Conservation (phyloP, 1,140 invertebrate species). For the Platyura marginata region DNA sequence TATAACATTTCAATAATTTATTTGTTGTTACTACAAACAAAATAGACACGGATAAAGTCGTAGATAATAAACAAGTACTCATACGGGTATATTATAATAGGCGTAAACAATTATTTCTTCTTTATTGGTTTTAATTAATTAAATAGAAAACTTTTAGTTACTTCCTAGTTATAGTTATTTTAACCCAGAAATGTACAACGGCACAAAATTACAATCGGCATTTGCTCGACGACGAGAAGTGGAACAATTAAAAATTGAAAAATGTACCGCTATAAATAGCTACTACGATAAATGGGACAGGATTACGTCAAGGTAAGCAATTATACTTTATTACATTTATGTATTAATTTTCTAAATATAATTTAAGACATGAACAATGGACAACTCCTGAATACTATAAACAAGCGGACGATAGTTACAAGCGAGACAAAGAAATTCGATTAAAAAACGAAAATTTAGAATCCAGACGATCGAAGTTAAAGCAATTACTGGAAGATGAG, state of each 20-base stretch:
- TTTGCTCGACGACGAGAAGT: slow-evolving; percentile 16
- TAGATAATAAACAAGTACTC: too few relatives aligned
- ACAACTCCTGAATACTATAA: slow-evolving; percentile 30
- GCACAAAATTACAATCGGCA: slow-evolving; percentile 13
- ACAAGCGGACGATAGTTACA: slow-evolving; percentile 22
- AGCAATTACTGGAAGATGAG: slow-evolving; percentile 29
- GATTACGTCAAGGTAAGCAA: slow-evolving; percentile 14
- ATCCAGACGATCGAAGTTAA: slow-evolving; percentile 27
- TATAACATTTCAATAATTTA: too few relatives aligned
- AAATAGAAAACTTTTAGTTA: too few relatives aligned
- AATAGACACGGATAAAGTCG: too few relatives aligned
- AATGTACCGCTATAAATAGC: slow-evolving; percentile 14
- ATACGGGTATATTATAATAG: too few relatives aligned
- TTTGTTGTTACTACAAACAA: too few relatives aligned
- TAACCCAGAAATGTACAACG: too few relatives aligned
- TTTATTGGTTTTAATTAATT: too few relatives aligned
- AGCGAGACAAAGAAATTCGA: slow-evolving; percentile 17
- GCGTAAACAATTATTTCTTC: too few relatives aligned
- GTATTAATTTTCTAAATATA: not conserved
- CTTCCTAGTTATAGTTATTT: too few relatives aligned
- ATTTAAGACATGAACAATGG: slow-evolving; percentile 21
- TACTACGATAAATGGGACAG: slow-evolving; percentile 22
- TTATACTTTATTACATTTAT: not conserved
- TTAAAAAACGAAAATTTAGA: slow-evolving; percentile 25
- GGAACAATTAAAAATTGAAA: slow-evolving; percentile 16